phyloP scores from a whole-genome alignment of 1,140 invertebrate species.

The Bombus terrestris region DNA sequence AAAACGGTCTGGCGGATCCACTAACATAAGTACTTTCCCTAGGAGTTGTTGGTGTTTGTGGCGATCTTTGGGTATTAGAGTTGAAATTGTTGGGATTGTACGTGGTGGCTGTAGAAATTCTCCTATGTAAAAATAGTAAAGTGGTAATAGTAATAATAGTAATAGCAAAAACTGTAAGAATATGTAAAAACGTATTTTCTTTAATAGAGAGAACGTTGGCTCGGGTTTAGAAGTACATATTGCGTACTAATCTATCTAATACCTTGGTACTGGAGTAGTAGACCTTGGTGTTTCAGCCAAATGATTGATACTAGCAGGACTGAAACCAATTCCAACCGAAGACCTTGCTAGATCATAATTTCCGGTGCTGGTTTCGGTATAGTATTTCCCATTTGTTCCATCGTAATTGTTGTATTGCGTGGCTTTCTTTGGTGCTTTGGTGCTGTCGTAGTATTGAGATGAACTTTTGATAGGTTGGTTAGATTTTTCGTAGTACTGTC shows the following conservation, averaged over 20 bases:
- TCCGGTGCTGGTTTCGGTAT: constrained; percentile 72
- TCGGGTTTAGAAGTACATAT: background rate
- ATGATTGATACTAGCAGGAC: constrained; percentile 80
- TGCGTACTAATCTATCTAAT: background rate
- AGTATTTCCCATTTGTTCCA: constrained; percentile 73
- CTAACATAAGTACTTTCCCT: constrained; percentile 73
- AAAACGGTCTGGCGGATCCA: constrained; percentile 75
- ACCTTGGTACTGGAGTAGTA: constrained; percentile 78
- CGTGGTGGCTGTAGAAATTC: constrained; percentile 68
- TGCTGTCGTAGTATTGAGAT: constrained; percentile 74
- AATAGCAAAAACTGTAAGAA: background rate
- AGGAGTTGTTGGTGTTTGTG: constrained; percentile 67
- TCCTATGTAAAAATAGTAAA: constrained; percentile 61
- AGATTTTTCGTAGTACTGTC: constrained; percentile 71
- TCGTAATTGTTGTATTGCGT: constrained; percentile 77
- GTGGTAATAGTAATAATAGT: no score
- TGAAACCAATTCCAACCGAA: constrained; percentile 78
- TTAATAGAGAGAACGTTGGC: background rate
- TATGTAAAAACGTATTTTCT: no score
- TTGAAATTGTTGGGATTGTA: constrained; percentile 77
- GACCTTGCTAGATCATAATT: constrained; percentile 76
- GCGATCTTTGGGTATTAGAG: constrained; percentile 67
- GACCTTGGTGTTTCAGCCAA: constrained; percentile 78
- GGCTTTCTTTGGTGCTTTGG: constrained; percentile 75
- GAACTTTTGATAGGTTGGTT: constrained; percentile 67